A percentile compares a stretch with the other conserved stretches of the same genome.
Evolutionary conservation across 1,140 invertebrate genomes (phyloP).

Genomic region (Drosophila navojoa): DNA sequence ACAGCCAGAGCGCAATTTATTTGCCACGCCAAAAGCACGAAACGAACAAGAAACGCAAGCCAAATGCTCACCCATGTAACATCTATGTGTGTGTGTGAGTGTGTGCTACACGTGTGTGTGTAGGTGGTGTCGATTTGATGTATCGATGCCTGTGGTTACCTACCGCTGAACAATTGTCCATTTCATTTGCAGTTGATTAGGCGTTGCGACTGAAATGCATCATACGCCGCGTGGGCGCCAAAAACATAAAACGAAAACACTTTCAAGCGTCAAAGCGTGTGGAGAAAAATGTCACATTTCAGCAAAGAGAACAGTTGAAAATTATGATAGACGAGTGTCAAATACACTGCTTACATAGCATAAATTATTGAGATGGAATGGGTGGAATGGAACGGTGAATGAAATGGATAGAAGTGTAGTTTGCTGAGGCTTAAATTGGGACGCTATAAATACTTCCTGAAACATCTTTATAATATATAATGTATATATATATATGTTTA

Average conservation of each 20-base stretch:
- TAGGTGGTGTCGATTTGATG: conserved; percentile 73
- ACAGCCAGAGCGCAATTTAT: conserved; percentile 75
- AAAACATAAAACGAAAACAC: conserved; percentile 30
- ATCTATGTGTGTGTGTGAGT: conserved; percentile 39
- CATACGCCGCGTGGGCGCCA: conserved; percentile 59
- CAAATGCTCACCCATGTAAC: conserved; percentile 31
- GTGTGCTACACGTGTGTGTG: conserved; percentile 27
- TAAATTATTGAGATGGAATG: no score
- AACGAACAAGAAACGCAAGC: conserved; percentile 52
- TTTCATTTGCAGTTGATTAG: conserved; percentile 82
- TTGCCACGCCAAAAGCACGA: conserved; percentile 68
- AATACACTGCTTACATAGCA: no score
- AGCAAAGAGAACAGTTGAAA: no score
- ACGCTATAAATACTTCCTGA: no score
- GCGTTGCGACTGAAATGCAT: conserved; percentile 68
- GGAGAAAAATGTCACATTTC: neutral
- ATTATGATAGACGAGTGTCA: no score
- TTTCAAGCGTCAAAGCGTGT: conserved; percentile 13
- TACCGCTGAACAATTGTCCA: conserved; percentile 69
- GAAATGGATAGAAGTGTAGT: no score
- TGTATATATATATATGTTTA: no score
- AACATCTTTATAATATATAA: no score
- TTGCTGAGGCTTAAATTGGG: no score
- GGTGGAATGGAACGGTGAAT: no score
- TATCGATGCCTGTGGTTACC: conserved; percentile 76